phyloP scores from a whole-genome alignment of 1,140 invertebrate genomes.

The Phenacoccus solenopsis region DNA sequence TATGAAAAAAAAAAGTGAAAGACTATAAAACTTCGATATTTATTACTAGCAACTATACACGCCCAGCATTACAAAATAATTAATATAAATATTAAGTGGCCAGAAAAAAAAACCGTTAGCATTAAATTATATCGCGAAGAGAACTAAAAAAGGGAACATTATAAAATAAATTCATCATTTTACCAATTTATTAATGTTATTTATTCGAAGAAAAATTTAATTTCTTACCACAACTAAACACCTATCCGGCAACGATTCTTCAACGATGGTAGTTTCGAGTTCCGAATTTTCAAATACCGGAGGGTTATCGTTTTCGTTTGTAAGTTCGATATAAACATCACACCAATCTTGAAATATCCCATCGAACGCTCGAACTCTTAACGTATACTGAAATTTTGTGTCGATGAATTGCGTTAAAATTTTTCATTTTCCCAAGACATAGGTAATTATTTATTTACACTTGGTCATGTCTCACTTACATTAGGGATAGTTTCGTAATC shows the following conservation, averaged over 20 bases:
- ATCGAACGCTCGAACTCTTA: slow-evolving; percentile 64
- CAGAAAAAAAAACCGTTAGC: slow-evolving; percentile 61
- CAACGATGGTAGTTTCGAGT: slow-evolving; percentile 52
- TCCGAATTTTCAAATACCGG: slow-evolving; percentile 55
- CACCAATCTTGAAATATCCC: slow-evolving; percentile 60
- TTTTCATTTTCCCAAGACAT: too few species aligned
- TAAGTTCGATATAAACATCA: slow-evolving; percentile 60
- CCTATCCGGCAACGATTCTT: slow-evolving; percentile 47
- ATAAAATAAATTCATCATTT: too few species aligned
- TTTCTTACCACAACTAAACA: slow-evolving; percentile 45
- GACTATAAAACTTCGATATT: too few species aligned
- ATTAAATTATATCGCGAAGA: slow-evolving; percentile 45
- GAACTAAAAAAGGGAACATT: too few species aligned
- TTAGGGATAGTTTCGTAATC: slow-evolving; percentile 71
- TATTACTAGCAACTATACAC: too few species aligned
- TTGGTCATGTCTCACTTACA: too few species aligned
- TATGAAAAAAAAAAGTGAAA: slow-evolving; percentile 31
- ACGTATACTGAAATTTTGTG: slow-evolving; percentile 43
- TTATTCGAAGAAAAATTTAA: slow-evolving; percentile 19
- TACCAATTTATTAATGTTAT: too few species aligned
- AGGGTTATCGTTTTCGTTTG: slow-evolving; percentile 71
- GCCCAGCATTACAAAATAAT: not conserved
- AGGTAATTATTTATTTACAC: too few species aligned
- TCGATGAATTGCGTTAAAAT: too few species aligned
- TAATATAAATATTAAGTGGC: too few species aligned